phyloP scores from a whole-genome alignment of 2,113 vertebrate species.

The Marmota flaviventris region DNA sequence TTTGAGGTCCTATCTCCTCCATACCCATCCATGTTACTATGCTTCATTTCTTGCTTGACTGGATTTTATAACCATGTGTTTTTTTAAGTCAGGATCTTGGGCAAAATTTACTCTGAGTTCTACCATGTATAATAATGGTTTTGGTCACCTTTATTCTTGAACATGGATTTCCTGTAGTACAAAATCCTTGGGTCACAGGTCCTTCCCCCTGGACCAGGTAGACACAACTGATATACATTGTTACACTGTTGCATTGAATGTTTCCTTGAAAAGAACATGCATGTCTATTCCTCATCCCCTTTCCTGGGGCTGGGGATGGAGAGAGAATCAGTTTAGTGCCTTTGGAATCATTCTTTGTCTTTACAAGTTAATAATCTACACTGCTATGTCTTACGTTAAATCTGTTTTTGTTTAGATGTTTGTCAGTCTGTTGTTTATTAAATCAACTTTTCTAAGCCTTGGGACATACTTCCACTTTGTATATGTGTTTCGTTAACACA shows the following conservation, averaged over 20 bases:
- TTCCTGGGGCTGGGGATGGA: background rate
- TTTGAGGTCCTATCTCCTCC: background rate
- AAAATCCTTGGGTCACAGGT: background rate
- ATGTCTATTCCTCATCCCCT: background rate
- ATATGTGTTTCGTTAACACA: background rate
- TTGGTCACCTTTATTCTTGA: background rate
- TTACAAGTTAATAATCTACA: background rate
- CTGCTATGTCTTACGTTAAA: background rate
- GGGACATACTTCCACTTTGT: background rate
- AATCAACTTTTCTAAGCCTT: background rate
- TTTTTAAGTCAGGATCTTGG: constrained; percentile 2
- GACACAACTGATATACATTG: background rate
- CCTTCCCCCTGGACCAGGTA: background rate
- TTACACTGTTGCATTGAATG: background rate
- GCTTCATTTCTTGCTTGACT: constrained; percentile 66
- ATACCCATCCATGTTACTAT: constrained; percentile 55
- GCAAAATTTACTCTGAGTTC: constrained; percentile 37
- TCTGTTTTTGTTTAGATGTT: background rate
- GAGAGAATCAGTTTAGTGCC: background rate
- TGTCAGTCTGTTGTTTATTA: background rate
- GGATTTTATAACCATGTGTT: constrained; percentile 49
- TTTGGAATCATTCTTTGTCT: background rate
- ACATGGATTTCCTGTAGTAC: background rate
- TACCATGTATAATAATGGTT: constrained; percentile 32
- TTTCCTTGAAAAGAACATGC: background rate